Evolutionary conservation across 1,140 invertebrate genomes (phyloP), one percentile per base, ranked within the genome.

Genomic region (Pogonus chalceus): DNA sequence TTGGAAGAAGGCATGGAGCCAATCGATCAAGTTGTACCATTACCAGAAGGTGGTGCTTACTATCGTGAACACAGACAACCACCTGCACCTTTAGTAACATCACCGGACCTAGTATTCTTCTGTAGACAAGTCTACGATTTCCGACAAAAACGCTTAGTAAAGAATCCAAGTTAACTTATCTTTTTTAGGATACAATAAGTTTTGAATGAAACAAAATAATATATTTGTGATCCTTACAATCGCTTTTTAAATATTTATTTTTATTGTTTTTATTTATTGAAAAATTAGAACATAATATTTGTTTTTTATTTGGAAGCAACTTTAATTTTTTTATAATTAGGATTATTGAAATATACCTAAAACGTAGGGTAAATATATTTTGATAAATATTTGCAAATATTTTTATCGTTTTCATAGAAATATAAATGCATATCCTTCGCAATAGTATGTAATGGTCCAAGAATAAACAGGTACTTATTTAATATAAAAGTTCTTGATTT

Each of bases 51-150:
- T 60, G 63, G 74, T 58, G 50, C 71, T 61, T 79, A 79, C 69
- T 69, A 76, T 56, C 66, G 73, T 58, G 65, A 69, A 52, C 68
- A 68, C 47, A 69, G 76, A 26, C 82, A 87, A 62, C 81, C 85
- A n/a, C 82, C 84, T 23, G 77, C 84, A 23, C 82, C 84, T 58
- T 81, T 87, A 7, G 69, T 79, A 35, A 84, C 88, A 23, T 78
- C 82, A 52, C 78, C 85, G 2, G 92, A 96, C 58, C 83, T 91
- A 68, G 88, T 98, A 1, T 90, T 96, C 62, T 91, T 95, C 73
- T 96, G 93, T 73, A 83, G 91, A 16, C 85, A 88, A 59, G 90
- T 96, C 24, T 97, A 96, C 72, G 94, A 97, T 71, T 96, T 92
- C 73, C 80, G 92, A 53, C 85, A 90, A 55, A 88, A 86, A 62